Percentiles rank a stretch among this genome's conserved stretches.
phyloP scores from a whole-genome alignment of 1,140 invertebrate genomes.

The Brachionus plicatilis region DNA sequence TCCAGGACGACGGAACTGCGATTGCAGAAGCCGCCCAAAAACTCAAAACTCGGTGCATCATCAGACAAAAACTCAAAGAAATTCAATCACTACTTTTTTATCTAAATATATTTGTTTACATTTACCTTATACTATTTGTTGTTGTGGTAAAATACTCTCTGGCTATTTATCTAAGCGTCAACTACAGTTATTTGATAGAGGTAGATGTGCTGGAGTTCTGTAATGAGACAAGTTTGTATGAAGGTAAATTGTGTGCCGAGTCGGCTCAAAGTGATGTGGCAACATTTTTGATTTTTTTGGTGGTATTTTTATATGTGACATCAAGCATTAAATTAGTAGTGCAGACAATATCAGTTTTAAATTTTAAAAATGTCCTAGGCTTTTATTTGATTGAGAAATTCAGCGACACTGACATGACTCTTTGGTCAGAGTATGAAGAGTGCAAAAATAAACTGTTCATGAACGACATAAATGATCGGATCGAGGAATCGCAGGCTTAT shows the following conservation, averaged over 20 bases:
- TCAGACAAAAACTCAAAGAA: not conserved
- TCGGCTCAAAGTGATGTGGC: not conserved
- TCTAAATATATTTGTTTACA: not conserved
- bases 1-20: not conserved
- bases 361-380: not conserved
- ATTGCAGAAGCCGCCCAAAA: not conserved
- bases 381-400: not conserved
- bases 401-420: not conserved
- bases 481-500: not conserved
- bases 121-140: not conserved
- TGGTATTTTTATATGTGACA: not conserved
- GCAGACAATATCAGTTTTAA: not conserved
- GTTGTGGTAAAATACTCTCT: not conserved
- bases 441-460: not conserved
- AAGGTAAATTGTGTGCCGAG: not conserved
- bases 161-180: not conserved
- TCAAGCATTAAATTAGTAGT: not conserved
- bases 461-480: not conserved
- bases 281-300: not conserved
- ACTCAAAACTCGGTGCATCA: not conserved
- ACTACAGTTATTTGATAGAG: not conserved
- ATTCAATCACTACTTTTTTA: not conserved
- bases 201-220: not conserved
- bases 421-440: not conserved
- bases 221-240: not conserved